Evolutionary conservation across 2,113 vertebrate genomes (phyloP).

Genomic region (Pyrgilauda ruficollis): DNA sequence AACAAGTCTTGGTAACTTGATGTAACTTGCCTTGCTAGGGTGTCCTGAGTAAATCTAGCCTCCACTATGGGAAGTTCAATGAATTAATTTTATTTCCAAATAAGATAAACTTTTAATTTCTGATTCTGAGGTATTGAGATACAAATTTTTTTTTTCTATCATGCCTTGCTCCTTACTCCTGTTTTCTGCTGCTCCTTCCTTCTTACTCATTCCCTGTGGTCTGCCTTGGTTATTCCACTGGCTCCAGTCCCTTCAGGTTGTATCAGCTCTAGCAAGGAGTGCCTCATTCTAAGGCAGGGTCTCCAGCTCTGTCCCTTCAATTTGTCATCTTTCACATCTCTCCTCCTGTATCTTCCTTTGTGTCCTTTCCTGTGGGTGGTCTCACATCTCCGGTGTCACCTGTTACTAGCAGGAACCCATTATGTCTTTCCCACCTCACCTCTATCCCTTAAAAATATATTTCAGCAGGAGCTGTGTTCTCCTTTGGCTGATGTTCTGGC

Average conservation of each 20-base stretch:
- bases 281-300: background rate
- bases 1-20: background rate
- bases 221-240: background rate
- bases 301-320: background rate
- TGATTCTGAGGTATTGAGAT: background rate
- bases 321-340: background rate
- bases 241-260: background rate
- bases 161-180: background rate
- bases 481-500: background rate
- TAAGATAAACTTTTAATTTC: background rate
- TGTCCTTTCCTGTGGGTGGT: background rate
- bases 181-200: background rate
- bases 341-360: background rate
- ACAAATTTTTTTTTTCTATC: background rate
- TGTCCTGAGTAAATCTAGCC: background rate
- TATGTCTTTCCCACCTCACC: background rate
- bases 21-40: background rate
- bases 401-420: background rate
- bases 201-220: background rate
- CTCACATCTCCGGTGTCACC: background rate
- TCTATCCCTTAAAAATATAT: background rate
- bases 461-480: background rate
- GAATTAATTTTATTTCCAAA: background rate
- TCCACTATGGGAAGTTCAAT: background rate
- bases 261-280: background rate